These are phyloP conservation scores for Drosophila lacicola DNA, from an alignment of 2,888 invertebrate species.

Conservation along the genomic window DNA sequence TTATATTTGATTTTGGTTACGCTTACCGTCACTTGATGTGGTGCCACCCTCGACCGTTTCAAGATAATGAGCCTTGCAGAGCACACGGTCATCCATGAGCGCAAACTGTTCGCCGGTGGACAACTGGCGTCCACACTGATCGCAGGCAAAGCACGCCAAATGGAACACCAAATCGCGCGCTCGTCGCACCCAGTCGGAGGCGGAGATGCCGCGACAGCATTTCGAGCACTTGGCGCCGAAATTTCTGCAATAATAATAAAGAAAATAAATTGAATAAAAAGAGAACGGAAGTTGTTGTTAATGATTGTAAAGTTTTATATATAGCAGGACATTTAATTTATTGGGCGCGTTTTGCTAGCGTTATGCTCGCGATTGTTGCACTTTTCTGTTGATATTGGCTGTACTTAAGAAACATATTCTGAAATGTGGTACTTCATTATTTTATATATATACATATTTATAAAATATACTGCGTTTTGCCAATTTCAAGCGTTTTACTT, in stretches of 20 bases:
- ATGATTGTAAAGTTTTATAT: constrained; percentile 8
- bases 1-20: constrained; percentile 21
- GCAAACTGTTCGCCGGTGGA: constrained; percentile 99
- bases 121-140: constrained; percentile 96
- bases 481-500: too few relatives aligned
- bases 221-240: constrained; percentile 98
- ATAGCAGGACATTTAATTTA: background rate
- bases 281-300: constrained; percentile 62
- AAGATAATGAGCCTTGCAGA: constrained; percentile 98
- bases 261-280: constrained; percentile 24
- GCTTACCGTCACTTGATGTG: constrained; percentile 94
- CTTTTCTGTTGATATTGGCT: background rate
- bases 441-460: too few relatives aligned
- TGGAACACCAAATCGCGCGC: constrained; percentile 98
- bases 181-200: constrained; percentile 98
- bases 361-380: background rate
- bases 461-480: too few relatives aligned
- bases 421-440: too few relatives aligned
- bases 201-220: constrained; percentile 95
- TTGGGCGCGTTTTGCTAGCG: background rate
- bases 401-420: too few relatives aligned
- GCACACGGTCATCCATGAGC: constrained; percentile 95
- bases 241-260: constrained; percentile 88
- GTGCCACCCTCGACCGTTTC: constrained; percentile 97
- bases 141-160: constrained; percentile 99